Evolutionary conservation across 2,113 vertebrate genomes (phyloP), one percentile per base, ranked within the genome.

Genomic region (Perognathus longimembris): DNA sequence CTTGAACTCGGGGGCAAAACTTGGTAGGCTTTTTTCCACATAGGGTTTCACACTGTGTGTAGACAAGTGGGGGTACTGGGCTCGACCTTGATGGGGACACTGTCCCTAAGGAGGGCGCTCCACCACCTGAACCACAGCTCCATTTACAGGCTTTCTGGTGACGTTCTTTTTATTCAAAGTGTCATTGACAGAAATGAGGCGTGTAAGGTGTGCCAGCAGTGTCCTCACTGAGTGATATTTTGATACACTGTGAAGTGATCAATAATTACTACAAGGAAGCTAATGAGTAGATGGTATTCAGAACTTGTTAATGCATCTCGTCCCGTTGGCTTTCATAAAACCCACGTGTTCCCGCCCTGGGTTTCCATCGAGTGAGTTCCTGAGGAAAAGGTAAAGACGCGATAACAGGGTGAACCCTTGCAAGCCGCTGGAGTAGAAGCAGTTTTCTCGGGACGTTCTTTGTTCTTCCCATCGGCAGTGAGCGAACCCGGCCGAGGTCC

Each of bases 361-460:
- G 64, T 26, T 50, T 9, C 14, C 6, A 63, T 28, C 64, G 30
- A 75, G 3, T 89, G 30, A 30, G 30, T 75, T 77, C 50, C 32
- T 80, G 71, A 66, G 61, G 83, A 81, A 91, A 71, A 40, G 57
- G 15, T 64, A 90, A 90, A 15, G 40, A 32, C 40, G 45, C 64
- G 24, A 38, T 86, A 59, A 28, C 14, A 40, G 5, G 21, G 38
- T 75, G 9, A 70, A 76, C 32, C 85, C 75, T 71, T 40, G 59
- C 54, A 93, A 73, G 38, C 64, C 70, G 50, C 50, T 75, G 12
- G 36, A 63, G 57, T 69, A 66, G 24, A 61, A 54, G 7, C 77
- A n/a, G 67, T 87, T 89, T 86, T 36, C 40, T 36, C 11, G 85
- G 73, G 80, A 61, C 9, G 15, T 17, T 70, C 30, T 64, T 77